Base-by-base conservation (phyloP, 2,888 invertebrate species). In the Tromatobia lineatoria region DNA sequence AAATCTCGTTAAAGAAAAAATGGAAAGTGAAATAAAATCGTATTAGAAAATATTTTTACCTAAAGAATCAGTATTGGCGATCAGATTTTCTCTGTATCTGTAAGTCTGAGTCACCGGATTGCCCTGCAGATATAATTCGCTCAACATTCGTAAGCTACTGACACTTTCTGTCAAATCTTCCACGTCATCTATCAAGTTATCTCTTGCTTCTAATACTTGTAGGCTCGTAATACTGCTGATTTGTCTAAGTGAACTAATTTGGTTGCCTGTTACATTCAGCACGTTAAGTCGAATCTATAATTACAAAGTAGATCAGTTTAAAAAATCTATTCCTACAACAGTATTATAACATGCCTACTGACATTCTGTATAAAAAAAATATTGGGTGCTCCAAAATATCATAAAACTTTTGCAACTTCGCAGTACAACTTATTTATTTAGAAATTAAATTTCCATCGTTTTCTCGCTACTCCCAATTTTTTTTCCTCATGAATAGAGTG, bases 71-170 rank as follows among this genome's bases (percentile, higher is more conserved):
- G 96, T 95, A 90, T 95, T 95, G 1, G 96, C 96, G 73, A 96
- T 96, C 11, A 97, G 93, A 78, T 95, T 95, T 92, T 97, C 96
- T 88, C 95, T 95, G 89, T 96, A 97, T 79, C 96, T 95, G 89
- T 95, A 95, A 85, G 94, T 94, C 88, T 94, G 95, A 0, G 95
- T 94, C 88, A 97, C 95, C 0, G 96, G 96, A 91, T 97, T 97
- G 0, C 95, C 96, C 57, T 92, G 93, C 77, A 97, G 95, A 85
- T 94, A 95, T 0, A 95, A 93, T 78, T 95, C 95, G 57, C 94
- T 94, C 45, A 97, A 93, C 83, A 94, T 94, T n/a, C 93, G 88
- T 89, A 96, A 94, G 23, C 94, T 94, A 84, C 94, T 94, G 7
- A 97, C 88, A 50, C 95, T 94, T 71, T 95, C 94, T 20, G 95